These are phyloP conservation scores for Phyllostomus hastatus DNA, from an alignment of 2,113 vertebrate genomes.

Conservation along the genomic window DNA sequence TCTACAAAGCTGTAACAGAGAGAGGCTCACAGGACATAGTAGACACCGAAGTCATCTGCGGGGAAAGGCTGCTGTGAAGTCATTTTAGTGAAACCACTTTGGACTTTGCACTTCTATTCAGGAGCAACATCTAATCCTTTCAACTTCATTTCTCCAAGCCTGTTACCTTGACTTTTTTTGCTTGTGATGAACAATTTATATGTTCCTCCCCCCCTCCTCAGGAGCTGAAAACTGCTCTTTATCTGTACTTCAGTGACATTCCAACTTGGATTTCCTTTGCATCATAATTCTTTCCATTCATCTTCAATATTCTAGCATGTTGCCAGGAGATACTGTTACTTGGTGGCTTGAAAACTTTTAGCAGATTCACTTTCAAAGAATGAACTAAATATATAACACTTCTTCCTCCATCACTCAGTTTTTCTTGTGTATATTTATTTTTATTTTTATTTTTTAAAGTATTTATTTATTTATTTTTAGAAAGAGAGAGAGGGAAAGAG, in stretches of 20 bases:
- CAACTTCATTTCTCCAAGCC: slow-evolving; percentile 49
- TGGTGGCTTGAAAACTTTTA: background rate
- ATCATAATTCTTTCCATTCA: slow-evolving; percentile 60
- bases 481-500: too few relatives aligned
- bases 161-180: background rate
- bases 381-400: background rate
- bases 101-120: background rate
- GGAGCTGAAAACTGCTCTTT: slow-evolving; percentile 22
- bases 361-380: background rate
- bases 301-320: slow-evolving; percentile 42
- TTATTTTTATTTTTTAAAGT: too few relatives aligned
- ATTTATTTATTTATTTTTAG: too few relatives aligned
- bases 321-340: slow-evolving; percentile 37
- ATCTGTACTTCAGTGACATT: background rate
- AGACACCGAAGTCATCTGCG: background rate
- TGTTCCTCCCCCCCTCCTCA: background rate
- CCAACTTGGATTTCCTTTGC: slow-evolving; percentile 37
- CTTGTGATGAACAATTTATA: background rate
- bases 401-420: background rate
- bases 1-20: background rate
- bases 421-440: background rate
- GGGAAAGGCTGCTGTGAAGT: slow-evolving; percentile 37
- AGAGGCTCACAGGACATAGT: slow-evolving; percentile 71
- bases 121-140: background rate
- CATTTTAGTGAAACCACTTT: background rate